Conservation (phyloP, 2,888 invertebrate species). For the Mamestra brassicae region DNA sequence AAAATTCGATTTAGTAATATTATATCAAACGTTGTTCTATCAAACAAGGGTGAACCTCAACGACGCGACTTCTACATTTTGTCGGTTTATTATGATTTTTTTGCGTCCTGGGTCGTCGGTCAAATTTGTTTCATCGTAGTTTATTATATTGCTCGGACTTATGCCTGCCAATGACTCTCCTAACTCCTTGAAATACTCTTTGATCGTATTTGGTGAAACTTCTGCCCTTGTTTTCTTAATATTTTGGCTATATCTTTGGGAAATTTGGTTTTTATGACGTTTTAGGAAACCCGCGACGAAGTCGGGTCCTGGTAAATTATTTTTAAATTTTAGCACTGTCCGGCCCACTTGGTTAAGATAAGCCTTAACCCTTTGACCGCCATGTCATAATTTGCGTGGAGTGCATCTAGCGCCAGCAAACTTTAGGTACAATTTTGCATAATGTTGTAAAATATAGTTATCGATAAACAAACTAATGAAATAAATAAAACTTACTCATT, state of each 20-base stretch:
- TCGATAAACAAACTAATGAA: constrained; percentile 17
- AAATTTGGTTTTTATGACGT: too few species aligned
- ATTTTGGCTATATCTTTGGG: too few species aligned
- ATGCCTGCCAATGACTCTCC: constrained; percentile 33
- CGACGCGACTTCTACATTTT: too few species aligned
- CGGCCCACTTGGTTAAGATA: background rate
- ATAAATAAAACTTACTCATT: constrained; percentile 18
- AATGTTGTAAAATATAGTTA: constrained; percentile 27
- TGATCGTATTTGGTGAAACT: constrained; percentile 34
- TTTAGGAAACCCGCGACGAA: too few species aligned
- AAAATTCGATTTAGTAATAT: too few species aligned
- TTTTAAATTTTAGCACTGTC: constrained; percentile 24
- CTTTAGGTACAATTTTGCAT: constrained; percentile 24
- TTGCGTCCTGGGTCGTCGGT: constrained; percentile 51
- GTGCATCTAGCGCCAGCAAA: constrained; percentile 21
- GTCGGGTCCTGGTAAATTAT: too few species aligned
- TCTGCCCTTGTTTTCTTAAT: too few species aligned
- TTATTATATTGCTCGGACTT: constrained; percentile 36
- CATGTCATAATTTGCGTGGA: constrained; percentile 10
- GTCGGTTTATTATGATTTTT: constrained; percentile 48
- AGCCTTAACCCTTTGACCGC: background rate
- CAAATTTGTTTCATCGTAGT: constrained; percentile 55
- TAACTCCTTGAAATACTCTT: constrained; percentile 1
- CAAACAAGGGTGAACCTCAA: too few species aligned
- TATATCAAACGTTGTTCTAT: too few species aligned